Percentiles rank a stretch among this genome's conserved stretches.
These are phyloP conservation scores for Margaritifera margaritifera DNA, from an alignment of 2,888 invertebrate genomes.

Conservation along the genomic window DNA sequence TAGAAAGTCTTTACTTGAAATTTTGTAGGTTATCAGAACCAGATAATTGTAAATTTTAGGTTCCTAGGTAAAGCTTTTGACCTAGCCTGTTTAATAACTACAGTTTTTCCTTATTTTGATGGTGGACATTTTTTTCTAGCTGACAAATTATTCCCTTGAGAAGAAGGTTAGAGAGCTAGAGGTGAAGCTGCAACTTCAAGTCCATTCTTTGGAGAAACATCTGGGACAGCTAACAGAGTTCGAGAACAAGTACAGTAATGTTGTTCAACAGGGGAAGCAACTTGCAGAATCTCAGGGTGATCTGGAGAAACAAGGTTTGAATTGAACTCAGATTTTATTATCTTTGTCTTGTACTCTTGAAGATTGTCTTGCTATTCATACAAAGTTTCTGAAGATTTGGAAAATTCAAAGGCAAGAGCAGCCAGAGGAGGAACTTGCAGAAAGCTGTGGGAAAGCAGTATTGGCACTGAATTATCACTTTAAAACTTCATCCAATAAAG, in stretches of 20 bases:
- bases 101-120: too few relatives aligned
- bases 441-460: too few relatives aligned
- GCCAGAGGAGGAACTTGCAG: too few relatives aligned
- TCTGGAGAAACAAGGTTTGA: conserved; percentile 57
- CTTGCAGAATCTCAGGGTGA: conserved; percentile 40
- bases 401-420: too few relatives aligned
- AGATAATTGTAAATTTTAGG: too few relatives aligned
- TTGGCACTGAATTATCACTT: too few relatives aligned
- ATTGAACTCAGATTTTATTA: background rate
- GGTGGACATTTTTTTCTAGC: conserved; percentile 26
- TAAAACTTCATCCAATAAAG: too few relatives aligned
- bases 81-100: too few relatives aligned
- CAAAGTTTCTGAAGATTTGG: too few relatives aligned
- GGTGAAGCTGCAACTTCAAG: conserved; percentile 48
- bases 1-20: too few relatives aligned
- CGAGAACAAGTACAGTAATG: conserved; percentile 39
- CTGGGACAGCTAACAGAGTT: conserved; percentile 47
- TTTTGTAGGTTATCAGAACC: too few relatives aligned
- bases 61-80: too few relatives aligned
- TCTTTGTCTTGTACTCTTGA: background rate
- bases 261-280: conserved; percentile 35
- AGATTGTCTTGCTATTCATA: background rate
- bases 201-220: conserved; percentile 46
- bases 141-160: conserved; percentile 53
- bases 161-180: conserved; percentile 55